phyloP scores from a whole-genome alignment of 2,797 vertebrate genomes.

The Kryptolebias ocellatus region DNA sequence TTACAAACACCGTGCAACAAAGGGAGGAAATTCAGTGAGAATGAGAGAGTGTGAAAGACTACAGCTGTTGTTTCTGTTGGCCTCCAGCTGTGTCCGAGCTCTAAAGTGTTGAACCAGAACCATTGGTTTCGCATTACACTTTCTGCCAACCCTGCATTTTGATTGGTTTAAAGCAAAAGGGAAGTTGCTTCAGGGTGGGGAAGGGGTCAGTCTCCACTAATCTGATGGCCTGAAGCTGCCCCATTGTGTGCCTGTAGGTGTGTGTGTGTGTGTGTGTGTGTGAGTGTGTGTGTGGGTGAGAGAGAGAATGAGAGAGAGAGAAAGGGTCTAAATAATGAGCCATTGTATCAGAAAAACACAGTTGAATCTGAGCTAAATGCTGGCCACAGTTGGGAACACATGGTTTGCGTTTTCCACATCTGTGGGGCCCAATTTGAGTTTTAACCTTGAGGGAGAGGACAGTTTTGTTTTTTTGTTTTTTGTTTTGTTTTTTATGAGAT shows the following conservation, averaged over 20 bases:
- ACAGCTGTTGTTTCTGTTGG: constrained; percentile 70
- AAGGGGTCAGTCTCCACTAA: constrained; percentile 75
- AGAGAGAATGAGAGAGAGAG: constrained; percentile 61
- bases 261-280: constrained; percentile 18
- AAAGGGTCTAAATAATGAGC: constrained; percentile 75
- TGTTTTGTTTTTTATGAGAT: not conserved
- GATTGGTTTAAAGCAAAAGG: constrained; percentile 72
- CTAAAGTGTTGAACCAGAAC: constrained; percentile 71
- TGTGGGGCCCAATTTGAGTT: constrained; percentile 31
- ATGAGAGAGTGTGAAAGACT: constrained; percentile 61
- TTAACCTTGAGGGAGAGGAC: constrained; percentile 31
- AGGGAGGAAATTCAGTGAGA: constrained; percentile 43
- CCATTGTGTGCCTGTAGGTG: constrained; percentile 60
- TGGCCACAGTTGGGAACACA: constrained; percentile 67
- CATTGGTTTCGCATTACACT: constrained; percentile 81
- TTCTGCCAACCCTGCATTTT: constrained; percentile 65
- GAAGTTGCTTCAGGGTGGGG: constrained; percentile 68
- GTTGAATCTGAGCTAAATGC: constrained; percentile 57
- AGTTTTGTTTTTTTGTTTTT: constrained; percentile 2
- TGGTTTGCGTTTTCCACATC: constrained; percentile 45
- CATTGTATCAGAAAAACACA: constrained; percentile 78
- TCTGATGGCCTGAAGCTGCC: constrained; percentile 71
- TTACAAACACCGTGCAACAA: constrained; percentile 45
- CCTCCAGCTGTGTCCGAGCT: constrained; percentile 73
- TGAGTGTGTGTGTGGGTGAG: constrained; percentile 37